A percentile compares a stretch with the other conserved stretches of the same genome.
Conservation (phyloP, 2,113 vertebrate genomes). For the Cromileptes altivelis region DNA sequence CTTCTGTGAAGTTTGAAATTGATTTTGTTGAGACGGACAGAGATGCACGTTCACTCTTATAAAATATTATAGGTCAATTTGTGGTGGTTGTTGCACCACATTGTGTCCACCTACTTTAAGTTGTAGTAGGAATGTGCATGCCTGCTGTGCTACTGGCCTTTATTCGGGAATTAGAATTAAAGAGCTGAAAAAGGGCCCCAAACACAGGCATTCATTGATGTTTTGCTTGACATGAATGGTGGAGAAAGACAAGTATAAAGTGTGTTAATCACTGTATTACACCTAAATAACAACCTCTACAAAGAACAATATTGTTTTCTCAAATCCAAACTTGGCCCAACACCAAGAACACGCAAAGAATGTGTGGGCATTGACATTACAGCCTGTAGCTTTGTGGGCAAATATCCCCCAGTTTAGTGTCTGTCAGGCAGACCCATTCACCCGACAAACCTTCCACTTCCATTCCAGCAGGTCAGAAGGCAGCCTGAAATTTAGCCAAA, state of each 20-base stretch:
- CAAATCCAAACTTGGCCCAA: constrained; percentile 36
- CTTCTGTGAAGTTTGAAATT: background rate
- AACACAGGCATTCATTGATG: background rate
- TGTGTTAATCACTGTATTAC: constrained; percentile 22
- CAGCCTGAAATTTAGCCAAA: constrained; percentile 1
- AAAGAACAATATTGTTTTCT: constrained; percentile 51
- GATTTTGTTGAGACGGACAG: background rate
- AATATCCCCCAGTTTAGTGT: background rate
- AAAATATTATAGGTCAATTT: background rate
- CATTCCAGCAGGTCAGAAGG: background rate
- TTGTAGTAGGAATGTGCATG: background rate
- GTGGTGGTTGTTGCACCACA: background rate
- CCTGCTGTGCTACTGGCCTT: background rate
- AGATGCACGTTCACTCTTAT: no score
- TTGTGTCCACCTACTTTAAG: background rate
- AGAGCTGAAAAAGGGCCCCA: background rate
- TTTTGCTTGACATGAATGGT: background rate
- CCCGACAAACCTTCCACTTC: constrained; percentile 4
- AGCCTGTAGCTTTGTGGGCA: background rate
- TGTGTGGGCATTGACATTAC: constrained; percentile 5
- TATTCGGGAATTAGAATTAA: background rate
- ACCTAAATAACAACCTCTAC: constrained; percentile 30
- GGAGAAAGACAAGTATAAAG: background rate
- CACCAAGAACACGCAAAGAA: constrained; percentile 50
- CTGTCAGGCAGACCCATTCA: constrained; percentile 14